Conservation (phyloP, 37 sponge, comb jelly and placozoan species). For the Halichondria panicea region DNA sequence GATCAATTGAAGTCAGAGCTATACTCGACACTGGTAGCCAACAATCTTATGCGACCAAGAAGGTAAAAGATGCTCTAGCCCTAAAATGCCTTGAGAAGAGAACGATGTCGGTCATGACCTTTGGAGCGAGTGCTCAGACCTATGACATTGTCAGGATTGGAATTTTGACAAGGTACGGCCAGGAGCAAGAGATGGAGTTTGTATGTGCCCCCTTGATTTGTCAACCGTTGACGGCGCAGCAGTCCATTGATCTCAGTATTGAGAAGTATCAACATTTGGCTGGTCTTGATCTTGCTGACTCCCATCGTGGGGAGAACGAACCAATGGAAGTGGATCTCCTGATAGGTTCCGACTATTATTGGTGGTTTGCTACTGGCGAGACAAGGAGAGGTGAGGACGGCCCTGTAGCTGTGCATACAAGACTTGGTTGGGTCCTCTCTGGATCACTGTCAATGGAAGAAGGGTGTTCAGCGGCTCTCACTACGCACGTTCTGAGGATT, state of each 20-base stretch:
- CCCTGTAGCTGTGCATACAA: slow-evolving; percentile 20
- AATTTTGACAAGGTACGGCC: background rate
- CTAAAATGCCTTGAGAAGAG: background rate
- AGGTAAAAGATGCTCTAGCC: background rate
- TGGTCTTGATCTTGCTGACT: slow-evolving; percentile 23
- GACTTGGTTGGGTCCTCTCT: slow-evolving; percentile 32
- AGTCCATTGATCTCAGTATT: background rate
- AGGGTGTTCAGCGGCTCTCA: background rate
- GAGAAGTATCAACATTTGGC: slow-evolving; percentile 10
- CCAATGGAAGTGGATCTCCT: slow-evolving; percentile 4
- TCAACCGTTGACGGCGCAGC: slow-evolving; percentile 17
- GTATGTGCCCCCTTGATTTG: background rate
- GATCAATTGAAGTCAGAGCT: background rate
- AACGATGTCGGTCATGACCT: slow-evolving; percentile 7
- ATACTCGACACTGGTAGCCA: slow-evolving; percentile 43
- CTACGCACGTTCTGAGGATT: slow-evolving; percentile 13
- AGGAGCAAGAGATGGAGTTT: background rate
- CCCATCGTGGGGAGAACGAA: background rate
- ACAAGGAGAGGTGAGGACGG: slow-evolving; percentile 1
- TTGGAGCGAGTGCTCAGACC: slow-evolving; percentile 7
- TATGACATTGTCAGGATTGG: background rate
- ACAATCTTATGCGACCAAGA: slow-evolving; percentile 12
- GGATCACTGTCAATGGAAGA: background rate
- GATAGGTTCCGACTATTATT: slow-evolving; percentile 24
- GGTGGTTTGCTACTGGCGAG: slow-evolving; percentile 12